These are phyloP conservation scores for Candidula unifasciata DNA, from an alignment of 2,888 invertebrate genomes.

Conservation along the genomic window DNA sequence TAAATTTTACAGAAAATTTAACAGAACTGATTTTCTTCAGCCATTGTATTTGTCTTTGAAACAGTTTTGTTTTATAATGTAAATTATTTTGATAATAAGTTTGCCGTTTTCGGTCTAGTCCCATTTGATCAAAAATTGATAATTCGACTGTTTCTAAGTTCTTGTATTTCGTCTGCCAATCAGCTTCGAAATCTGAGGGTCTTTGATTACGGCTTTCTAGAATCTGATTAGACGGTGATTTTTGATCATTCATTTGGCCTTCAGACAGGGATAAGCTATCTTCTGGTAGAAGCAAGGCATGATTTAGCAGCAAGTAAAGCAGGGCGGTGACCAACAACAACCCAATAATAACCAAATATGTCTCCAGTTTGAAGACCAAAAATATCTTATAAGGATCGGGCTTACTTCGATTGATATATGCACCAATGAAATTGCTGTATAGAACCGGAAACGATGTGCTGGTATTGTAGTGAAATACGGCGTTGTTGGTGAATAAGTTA, in stretches of 20 bases:
- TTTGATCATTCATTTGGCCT: too few relatives aligned
- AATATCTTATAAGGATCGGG: not conserved
- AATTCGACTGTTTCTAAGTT: not conserved
- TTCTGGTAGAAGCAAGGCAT: not conserved
- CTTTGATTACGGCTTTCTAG: not conserved
- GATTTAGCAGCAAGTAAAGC: not conserved
- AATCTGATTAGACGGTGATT: not conserved
- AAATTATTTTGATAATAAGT: not conserved
- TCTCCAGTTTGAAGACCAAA: conserved; percentile 1
- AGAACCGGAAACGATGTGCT: not conserved
- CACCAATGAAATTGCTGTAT: conserved; percentile 7
- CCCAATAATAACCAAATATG: not conserved
- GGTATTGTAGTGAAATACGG: not conserved
- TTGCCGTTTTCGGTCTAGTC: not conserved
- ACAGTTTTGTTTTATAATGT: too few relatives aligned
- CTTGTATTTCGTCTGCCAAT: not conserved
- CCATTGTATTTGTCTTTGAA: too few relatives aligned
- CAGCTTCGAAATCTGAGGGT: not conserved
- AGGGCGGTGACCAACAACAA: not conserved
- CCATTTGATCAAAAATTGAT: not conserved
- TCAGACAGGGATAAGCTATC: too few relatives aligned
- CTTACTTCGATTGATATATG: not conserved
- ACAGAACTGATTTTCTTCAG: too few relatives aligned
- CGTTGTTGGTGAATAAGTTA: conserved; percentile 1
- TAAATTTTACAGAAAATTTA: too few relatives aligned